These are phyloP conservation scores for Edolisoma coerulescens DNA, from an alignment of 2,113 vertebrate species.

Conservation along the genomic window DNA sequence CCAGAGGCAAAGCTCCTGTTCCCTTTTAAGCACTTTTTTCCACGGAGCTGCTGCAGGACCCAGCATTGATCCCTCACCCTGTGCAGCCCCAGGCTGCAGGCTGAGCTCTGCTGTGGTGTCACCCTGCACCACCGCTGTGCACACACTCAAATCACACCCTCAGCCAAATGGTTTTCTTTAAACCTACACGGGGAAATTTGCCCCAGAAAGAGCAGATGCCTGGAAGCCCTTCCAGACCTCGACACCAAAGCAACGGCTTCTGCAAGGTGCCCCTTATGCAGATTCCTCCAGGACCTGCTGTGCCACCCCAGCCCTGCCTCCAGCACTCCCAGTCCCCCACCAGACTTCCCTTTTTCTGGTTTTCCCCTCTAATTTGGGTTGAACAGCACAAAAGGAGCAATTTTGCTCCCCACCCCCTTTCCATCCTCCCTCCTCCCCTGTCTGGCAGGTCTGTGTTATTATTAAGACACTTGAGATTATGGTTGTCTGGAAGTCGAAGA, in stretches of 20 bases:
- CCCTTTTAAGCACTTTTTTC: background rate
- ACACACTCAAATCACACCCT: background rate
- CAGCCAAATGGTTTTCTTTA: background rate
- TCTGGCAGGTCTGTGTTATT: conserved; percentile 66
- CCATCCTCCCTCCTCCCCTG: background rate
- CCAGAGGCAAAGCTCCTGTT: background rate
- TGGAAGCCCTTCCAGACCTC: background rate
- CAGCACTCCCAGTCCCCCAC: background rate
- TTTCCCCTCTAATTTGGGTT: background rate
- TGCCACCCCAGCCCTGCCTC: background rate
- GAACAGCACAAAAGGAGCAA: conserved; percentile 10
- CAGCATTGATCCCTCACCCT: background rate
- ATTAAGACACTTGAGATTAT: conserved; percentile 69
- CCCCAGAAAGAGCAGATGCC: background rate
- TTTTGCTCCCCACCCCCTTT: background rate
- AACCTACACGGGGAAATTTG: background rate
- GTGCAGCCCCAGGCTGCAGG: background rate
- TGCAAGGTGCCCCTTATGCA: background rate
- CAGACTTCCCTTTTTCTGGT: background rate
- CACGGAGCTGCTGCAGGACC: accelerated
- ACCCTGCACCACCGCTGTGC: accelerated
- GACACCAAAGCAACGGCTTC: background rate
- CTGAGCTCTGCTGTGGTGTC: background rate
- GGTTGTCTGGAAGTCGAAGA: conserved; percentile 59
- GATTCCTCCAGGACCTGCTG: background rate